phyloP scores from a whole-genome alignment of 1,140 invertebrate species.

The Drosophila kurseongensis region DNA sequence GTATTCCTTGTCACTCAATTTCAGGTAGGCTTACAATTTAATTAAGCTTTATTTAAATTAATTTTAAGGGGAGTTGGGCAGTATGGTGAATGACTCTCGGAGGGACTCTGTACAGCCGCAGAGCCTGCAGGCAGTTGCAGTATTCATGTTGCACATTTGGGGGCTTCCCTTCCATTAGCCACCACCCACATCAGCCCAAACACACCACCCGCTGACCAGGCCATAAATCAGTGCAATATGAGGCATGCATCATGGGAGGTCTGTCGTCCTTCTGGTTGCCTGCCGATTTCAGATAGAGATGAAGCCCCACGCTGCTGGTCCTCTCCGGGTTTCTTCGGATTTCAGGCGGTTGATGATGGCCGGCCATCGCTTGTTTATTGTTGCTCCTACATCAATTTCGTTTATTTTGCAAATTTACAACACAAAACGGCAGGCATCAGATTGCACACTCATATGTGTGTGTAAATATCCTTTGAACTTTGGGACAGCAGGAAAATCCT shows the following conservation, averaged over 20 bases:
- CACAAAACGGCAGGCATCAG: slow-evolving; percentile 38
- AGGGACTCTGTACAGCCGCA: not conserved
- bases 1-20: slow-evolving; percentile 31
- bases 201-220: slow-evolving; percentile 27
- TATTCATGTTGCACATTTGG: slow-evolving; percentile 19
- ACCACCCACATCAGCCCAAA: not conserved
- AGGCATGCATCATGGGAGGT: slow-evolving; percentile 47
- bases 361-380: slow-evolving; percentile 46
- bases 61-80: slow-evolving; percentile 37
- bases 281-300: slow-evolving; percentile 17
- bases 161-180: not conserved
- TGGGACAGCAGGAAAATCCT: slow-evolving; percentile 22
- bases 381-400: slow-evolving; percentile 56
- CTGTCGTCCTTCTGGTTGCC: slow-evolving; percentile 24
- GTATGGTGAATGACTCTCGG: slow-evolving; percentile 2
- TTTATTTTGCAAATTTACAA: slow-evolving; percentile 60
- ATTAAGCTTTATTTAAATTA: slow-evolving; percentile 42
- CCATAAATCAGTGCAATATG: slow-evolving; percentile 56
- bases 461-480: slow-evolving; percentile 57
- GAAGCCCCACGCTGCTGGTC: slow-evolving; percentile 45
- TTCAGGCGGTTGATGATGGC: slow-evolving; percentile 43
- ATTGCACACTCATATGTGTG: slow-evolving; percentile 11
- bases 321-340: slow-evolving; percentile 46
- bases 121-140: slow-evolving; percentile 7
- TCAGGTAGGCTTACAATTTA: slow-evolving; percentile 39